A percentile compares a stretch with the other conserved stretches of the same genome.
Evolutionary conservation across 2,797 vertebrate species (phyloP).

Genomic region (Amazonetta brasiliensis): DNA sequence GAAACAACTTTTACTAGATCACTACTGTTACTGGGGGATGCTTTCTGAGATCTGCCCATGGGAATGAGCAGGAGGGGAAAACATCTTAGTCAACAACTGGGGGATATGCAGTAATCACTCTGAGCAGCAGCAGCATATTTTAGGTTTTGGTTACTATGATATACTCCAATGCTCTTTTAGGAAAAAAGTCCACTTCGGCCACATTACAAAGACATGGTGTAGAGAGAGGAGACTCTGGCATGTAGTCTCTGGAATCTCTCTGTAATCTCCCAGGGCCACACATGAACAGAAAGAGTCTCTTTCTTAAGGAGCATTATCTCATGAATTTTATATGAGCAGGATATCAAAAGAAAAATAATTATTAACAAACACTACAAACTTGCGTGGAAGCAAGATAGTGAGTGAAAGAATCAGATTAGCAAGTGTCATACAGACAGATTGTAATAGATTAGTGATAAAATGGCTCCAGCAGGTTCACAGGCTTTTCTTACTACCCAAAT

Average conservation of each 20-base stretch:
- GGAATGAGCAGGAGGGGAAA: not conserved
- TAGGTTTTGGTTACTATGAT: not conserved
- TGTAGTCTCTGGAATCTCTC: not conserved
- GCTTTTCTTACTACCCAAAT: not conserved
- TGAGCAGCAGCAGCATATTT: not conserved
- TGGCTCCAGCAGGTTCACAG: not conserved
- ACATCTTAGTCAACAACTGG: fast-evolving
- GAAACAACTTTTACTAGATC: not conserved
- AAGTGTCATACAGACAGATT: not conserved
- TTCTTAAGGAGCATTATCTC: not conserved
- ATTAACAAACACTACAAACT: not conserved
- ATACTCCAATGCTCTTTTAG: not conserved
- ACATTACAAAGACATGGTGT: not conserved
- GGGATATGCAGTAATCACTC: not conserved
- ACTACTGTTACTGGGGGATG: not conserved
- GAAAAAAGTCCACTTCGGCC: not conserved
- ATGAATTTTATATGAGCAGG: not conserved
- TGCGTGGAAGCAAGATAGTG: not conserved
- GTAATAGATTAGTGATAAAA: not conserved
- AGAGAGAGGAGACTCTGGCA: not conserved
- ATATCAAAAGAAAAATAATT: not conserved
- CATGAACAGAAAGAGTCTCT: not conserved
- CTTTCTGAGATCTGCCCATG: not conserved
- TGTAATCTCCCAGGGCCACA: not conserved
- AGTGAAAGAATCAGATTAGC: not conserved